Conservation (phyloP, 2,888 invertebrate genomes). For the Coleophora flavipennella region DNA sequence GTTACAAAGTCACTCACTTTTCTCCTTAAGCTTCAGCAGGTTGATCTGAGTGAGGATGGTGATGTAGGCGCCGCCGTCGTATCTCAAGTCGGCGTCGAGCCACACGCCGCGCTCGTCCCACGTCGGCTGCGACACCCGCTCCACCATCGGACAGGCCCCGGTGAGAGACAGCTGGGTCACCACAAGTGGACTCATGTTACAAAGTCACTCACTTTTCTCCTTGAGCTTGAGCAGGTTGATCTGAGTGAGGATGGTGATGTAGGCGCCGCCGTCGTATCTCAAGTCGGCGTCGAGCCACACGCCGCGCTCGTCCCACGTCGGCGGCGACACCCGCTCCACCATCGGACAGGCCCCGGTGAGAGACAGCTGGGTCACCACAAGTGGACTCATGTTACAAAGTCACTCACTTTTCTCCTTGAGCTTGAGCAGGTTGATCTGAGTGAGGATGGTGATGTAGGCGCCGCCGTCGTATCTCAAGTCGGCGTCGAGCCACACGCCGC, state of each 20-base stretch:
- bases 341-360: constrained; percentile 80
- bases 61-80: constrained; percentile 70
- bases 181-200: constrained; percentile 85
- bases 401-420: constrained; percentile 64
- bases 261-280: constrained; percentile 83
- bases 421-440: constrained; percentile 83
- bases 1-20: constrained; percentile 76
- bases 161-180: constrained; percentile 84
- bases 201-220: constrained; percentile 61
- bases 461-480: constrained; percentile 85
- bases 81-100: constrained; percentile 87
- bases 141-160: constrained; percentile 77
- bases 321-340: constrained; percentile 75
- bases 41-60: constrained; percentile 76
- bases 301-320: constrained; percentile 84
- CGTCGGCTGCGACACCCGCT: constrained; percentile 73
- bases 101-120: constrained; percentile 50
- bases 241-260: constrained; percentile 90
- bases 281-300: constrained; percentile 91
- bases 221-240: constrained; percentile 77
- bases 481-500: constrained; percentile 89
- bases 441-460: constrained; percentile 86
- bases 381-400: constrained; percentile 83
- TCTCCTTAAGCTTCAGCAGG: constrained; percentile 68
- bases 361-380: constrained; percentile 82